Evolutionary conservation across 2,888 invertebrate genomes (phyloP), one percentile per base, ranked within the genome.

Genomic region (Rhopalosiphum nymphaeae): DNA sequence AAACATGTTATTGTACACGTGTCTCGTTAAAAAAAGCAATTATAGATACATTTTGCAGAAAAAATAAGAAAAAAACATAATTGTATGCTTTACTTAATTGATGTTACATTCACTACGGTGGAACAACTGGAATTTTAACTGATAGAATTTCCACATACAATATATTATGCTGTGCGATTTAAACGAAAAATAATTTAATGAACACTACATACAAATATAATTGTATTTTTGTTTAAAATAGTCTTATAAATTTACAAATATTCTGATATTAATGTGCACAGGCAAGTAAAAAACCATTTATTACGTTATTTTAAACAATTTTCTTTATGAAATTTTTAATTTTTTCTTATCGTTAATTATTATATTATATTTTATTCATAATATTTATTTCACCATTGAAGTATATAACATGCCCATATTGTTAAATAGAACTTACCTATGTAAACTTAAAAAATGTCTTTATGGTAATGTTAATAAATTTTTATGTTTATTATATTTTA

Each of bases 41-140:
- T 53, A 91, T 29, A 53, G 21, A 53, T 53, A 91, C 53, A 36
- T 78, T 78, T 90, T 91, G 91, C 5, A 11, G 46, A 49, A 78
- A 90, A 61, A 53, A 78, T 49, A 91, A 91, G 49, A 49, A 78
- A 91, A 89, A 78, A 42, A 78, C 13, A 49, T 78, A 91, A 91
- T 91, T 53, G 49, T 91, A 26, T 29, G 13, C 78, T n/a, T 25
- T 53, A 53, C 36, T 46, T 46, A 90, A 91, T 36, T 26, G 67
- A 78, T 26, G 36, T 26, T 25, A 13, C 91, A 78, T 91, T 78
- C 78, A 42, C n/a, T 16, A 26, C 42, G 7, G 49, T 42, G 36
- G 78, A 53, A 49, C 26, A 13, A 53, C 36, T 53, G 16, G 36
- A 36, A 91, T 36, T 53, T 49, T 53, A 53, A 53, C 11, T 26